phyloP scores from a whole-genome alignment of 2,797 vertebrate species.

The Heterohyrax brucei region DNA sequence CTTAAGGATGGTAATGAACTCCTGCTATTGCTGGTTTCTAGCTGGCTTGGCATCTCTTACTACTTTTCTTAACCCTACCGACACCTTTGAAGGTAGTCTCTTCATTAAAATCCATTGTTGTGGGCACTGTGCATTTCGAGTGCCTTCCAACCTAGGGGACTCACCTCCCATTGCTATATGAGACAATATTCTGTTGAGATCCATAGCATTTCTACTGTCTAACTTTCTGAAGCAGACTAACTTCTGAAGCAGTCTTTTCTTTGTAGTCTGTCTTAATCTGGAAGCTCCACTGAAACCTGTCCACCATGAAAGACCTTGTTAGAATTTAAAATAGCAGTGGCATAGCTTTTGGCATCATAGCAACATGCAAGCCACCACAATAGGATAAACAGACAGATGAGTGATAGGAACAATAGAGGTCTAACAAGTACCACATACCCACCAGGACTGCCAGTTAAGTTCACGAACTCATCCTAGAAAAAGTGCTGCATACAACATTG shows the following conservation, averaged over 20 bases:
- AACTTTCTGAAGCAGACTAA: background rate
- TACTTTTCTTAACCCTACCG: constrained; percentile 41
- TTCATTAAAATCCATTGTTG: constrained; percentile 30
- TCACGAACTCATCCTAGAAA: no score
- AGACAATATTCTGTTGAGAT: background rate
- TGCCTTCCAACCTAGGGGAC: no score
- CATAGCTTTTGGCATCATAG: background rate
- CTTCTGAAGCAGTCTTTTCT: background rate
- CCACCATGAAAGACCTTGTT: background rate
- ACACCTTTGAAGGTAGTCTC: constrained; percentile 15
- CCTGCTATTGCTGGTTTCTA: background rate
- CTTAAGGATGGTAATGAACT: constrained; percentile 22
- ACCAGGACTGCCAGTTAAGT: background rate
- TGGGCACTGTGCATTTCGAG: no score
- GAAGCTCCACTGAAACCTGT: background rate
- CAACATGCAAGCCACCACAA: background rate
- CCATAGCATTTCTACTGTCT: background rate
- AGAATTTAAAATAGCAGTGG: background rate
- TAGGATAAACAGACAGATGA: background rate
- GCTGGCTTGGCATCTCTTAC: constrained; percentile 3
- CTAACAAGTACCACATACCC: background rate
- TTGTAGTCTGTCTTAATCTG: background rate
- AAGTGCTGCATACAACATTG: no score
- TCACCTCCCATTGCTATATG: background rate
- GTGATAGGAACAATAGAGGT: constrained; percentile 16